phyloP scores from a whole-genome alignment of 92 coral and sea anemone genomes.

The Epizoanthus rinbou region DNA sequence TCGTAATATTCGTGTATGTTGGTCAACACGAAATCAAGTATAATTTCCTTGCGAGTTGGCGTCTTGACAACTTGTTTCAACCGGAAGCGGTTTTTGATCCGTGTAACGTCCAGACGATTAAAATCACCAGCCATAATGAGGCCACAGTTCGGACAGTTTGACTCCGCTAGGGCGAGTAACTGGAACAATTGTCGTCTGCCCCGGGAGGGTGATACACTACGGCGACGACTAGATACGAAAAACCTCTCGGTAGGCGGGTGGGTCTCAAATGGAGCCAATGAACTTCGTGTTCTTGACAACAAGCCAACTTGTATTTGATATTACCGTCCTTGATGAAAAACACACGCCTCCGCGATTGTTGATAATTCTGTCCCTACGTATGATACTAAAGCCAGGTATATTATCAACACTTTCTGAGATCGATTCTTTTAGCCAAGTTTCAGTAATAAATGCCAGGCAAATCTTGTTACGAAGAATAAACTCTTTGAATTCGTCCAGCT shows the following conservation, averaged over 20 bases:
- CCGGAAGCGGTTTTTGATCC: constrained; percentile 43
- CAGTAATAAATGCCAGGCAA: constrained; percentile 45
- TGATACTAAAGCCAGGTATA: constrained; percentile 45
- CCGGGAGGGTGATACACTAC: constrained; percentile 52
- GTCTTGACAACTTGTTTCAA: constrained; percentile 53
- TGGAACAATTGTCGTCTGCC: constrained; percentile 49
- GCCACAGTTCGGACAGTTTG: constrained; percentile 47
- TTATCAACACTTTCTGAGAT: constrained; percentile 45
- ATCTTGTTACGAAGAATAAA: constrained; percentile 43
- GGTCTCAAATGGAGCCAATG: constrained; percentile 55
- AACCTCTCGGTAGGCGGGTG: constrained; percentile 52
- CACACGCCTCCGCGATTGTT: constrained; percentile 54
- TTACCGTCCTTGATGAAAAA: constrained; percentile 31
- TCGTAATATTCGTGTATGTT: constrained; percentile 42
- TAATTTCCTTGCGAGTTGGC: constrained; percentile 53
- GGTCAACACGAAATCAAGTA: constrained; percentile 54
- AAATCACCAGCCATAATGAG: constrained; percentile 49
- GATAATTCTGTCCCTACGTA: constrained; percentile 41
- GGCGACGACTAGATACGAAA: constrained; percentile 38
- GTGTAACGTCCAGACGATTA: constrained; percentile 36
- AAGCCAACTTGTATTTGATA: constrained; percentile 40
- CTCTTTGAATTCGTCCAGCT: constrained; percentile 57
- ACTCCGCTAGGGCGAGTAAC: constrained; percentile 40
- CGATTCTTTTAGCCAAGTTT: constrained; percentile 58
- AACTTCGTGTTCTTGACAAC: constrained; percentile 51